Base-by-base conservation (phyloP, 2,113 vertebrate species). In the Taurulus bubalis region DNA sequence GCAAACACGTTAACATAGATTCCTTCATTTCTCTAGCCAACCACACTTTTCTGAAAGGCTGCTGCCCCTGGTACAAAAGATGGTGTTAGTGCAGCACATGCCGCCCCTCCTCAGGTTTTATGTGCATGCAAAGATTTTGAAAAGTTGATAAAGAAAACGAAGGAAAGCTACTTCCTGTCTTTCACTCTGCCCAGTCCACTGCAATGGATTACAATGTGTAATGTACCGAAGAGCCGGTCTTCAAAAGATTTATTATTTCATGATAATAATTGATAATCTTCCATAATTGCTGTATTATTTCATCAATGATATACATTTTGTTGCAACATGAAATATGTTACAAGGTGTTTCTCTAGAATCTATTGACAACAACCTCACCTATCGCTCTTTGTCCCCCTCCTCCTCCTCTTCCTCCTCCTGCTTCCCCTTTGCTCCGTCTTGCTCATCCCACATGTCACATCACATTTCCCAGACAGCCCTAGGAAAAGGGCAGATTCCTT, bases 401-500 rank as follows among this genome's bases (percentile, higher is more conserved):
- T 14, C 55, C n/a, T 15, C 56, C 22, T 16, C 55, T n/a, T 58
- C 55, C 26, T 28, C 55, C 51, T 24, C 53, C 34, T 34, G 34
- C 34, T 30, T 58, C 20, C 42, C 32, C 69, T 64, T 79, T 64
- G 7, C 78, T 85, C 77, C 53, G 11, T 90, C 92, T 87, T 84
- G 76, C 88, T 90, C 91, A 83, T 91, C 84, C 86, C 42, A 83
- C 83, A 89, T 92, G 93, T 94, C 93, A 93, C 93, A 93, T 94
- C 91, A 92, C 80, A 94, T 94, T 91, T 91, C 89, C 87, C 83
- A 71, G 58, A 71, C 83, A 79, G 86, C 83, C 70, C 63, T 71
- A 40, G 86, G 92, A 94, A 93, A 94, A 94, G 93, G 93, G 91
- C 94, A 94, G 82, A 88, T 86, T 81, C 75, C 90, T 63, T 69